A percentile compares a stretch with the other conserved stretches of the same genome.
Evolutionary conservation across 2,888 invertebrate genomes (phyloP).

Genomic region (Linnaemya vulpina): DNA sequence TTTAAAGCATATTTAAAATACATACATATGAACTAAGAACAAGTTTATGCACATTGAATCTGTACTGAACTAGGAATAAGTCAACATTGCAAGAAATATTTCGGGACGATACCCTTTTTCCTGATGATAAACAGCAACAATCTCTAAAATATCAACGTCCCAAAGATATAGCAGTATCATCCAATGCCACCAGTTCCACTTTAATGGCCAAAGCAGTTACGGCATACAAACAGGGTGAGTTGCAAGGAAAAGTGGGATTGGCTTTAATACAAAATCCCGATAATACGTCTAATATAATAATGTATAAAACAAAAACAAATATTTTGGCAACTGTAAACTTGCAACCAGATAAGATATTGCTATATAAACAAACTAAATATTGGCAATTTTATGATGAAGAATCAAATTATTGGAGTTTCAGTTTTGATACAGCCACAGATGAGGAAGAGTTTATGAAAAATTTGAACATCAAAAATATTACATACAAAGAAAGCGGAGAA

Average conservation of each 20-base stretch:
- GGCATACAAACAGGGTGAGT: slow-evolving; percentile 77
- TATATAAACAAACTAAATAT: slow-evolving; percentile 72
- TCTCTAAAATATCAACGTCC: slow-evolving; percentile 75
- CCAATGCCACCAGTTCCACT: slow-evolving; percentile 72
- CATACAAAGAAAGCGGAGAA: slow-evolving; percentile 55
- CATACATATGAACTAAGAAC: background rate
- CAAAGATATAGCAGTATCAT: slow-evolving; percentile 50
- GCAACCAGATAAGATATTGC: slow-evolving; percentile 1
- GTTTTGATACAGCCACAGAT: slow-evolving; percentile 80
- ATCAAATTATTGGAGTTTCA: slow-evolving; percentile 85
- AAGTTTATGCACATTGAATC: background rate
- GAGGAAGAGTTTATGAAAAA: slow-evolving; percentile 69
- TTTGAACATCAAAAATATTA: slow-evolving; percentile 54
- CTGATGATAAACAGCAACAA: slow-evolving; percentile 68
- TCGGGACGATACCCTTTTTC: slow-evolving; percentile 57
- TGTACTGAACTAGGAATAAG: slow-evolving; percentile 47
- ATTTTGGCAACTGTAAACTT: slow-evolving; percentile 75
- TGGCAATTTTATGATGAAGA: slow-evolving; percentile 83
- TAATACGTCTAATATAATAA: slow-evolving; percentile 73
- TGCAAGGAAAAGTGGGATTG: slow-evolving; percentile 83
- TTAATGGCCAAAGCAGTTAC: slow-evolving; percentile 76
- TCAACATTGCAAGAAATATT: slow-evolving; percentile 75
- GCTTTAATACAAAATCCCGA: slow-evolving; percentile 81
- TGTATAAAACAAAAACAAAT: slow-evolving; percentile 76
- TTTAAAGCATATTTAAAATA: background rate